phyloP scores from a whole-genome alignment of 2,888 invertebrate species.

The Linhomoeus sp. region DNA sequence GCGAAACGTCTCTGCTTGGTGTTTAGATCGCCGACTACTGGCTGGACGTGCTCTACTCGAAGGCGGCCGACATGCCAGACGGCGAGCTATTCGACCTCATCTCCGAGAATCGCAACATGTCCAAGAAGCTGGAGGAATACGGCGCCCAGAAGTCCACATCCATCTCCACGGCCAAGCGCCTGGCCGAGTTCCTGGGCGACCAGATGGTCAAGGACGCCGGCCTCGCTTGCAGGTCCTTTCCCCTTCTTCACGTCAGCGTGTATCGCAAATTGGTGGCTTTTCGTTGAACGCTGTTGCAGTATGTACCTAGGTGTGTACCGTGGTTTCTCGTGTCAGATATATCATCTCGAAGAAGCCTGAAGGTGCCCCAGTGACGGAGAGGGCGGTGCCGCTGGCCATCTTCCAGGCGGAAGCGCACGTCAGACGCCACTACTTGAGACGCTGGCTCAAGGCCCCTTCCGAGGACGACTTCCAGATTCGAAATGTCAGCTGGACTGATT shows the following conservation, averaged over 20 bases:
- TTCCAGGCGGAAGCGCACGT: constrained; percentile 69
- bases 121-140: constrained; percentile 79
- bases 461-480: constrained; percentile 47
- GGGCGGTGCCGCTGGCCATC: constrained; percentile 82
- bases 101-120: constrained; percentile 75
- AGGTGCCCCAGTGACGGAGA: constrained; percentile 68
- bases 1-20: no score
- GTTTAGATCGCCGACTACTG: constrained; percentile 66
- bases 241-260: no score
- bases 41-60: constrained; percentile 84
- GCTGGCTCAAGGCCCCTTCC: constrained; percentile 58
- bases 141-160: constrained; percentile 89
- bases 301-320: no score
- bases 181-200: constrained; percentile 91
- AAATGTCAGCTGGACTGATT: constrained; percentile 33
- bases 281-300: no score
- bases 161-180: constrained; percentile 82
- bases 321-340: constrained; percentile 6
- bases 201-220: constrained; percentile 99
- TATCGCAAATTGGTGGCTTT: no score
- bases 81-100: constrained; percentile 81
- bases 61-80: constrained; percentile 70
- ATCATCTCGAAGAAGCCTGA: constrained; percentile 86
- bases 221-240: constrained; percentile 47
- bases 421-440: constrained; percentile 61